phyloP scores from a whole-genome alignment of 2,888 invertebrate species.

The Lutraria lutraria region DNA sequence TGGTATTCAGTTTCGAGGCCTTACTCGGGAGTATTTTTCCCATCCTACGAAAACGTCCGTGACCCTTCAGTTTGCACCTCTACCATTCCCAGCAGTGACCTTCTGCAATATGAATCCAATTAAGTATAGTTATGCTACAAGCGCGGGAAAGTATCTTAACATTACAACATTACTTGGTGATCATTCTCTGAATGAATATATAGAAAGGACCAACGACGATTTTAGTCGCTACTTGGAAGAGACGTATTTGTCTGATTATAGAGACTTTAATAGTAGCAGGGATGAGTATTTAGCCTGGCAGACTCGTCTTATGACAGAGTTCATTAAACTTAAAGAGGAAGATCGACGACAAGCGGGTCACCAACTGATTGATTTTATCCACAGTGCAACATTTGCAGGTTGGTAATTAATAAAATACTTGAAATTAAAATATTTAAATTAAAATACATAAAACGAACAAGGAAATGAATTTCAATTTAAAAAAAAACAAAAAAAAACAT shows the following conservation, averaged over 20 bases:
- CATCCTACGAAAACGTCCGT: conserved; percentile 69
- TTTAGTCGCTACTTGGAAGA: not conserved
- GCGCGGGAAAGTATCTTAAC: not conserved
- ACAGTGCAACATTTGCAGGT: conserved; percentile 21
- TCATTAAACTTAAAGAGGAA: not conserved
- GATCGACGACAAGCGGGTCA: not conserved
- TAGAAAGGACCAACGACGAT: not conserved
- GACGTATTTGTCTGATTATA: not conserved
- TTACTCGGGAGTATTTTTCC: conserved; percentile 50
- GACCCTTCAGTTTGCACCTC: conserved; percentile 57
- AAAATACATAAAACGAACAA: no score
- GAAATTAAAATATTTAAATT: no score
- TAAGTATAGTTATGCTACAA: not conserved
- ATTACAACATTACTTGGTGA: not conserved
- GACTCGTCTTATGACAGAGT: conserved; percentile 3
- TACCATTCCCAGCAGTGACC: conserved; percentile 73
- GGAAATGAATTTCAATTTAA: no score
- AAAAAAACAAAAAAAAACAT: no score
- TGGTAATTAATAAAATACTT: not conserved
- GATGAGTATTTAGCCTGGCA: conserved; percentile 25
- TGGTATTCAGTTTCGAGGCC: not conserved
- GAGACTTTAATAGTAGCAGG: not conserved
- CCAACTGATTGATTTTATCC: conserved; percentile 25
- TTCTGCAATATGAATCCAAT: conserved; percentile 75
- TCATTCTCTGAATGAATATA: not conserved